Evolutionary conservation across 2,888 invertebrate genomes (phyloP), one percentile per base, ranked within the genome.

Genomic region (Sarcophaga carnaria): DNA sequence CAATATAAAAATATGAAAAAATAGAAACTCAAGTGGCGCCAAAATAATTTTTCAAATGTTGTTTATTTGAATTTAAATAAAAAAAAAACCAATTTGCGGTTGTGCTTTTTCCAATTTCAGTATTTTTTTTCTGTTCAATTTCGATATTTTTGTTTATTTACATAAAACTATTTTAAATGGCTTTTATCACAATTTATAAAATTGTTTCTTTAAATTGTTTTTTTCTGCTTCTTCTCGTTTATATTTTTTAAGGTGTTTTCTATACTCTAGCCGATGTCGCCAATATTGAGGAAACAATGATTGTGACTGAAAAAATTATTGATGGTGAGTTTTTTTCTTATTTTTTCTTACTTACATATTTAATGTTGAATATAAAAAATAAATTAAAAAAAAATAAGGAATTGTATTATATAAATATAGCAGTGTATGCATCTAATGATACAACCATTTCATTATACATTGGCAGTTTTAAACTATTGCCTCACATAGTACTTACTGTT

Each of bases 281-380:
- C 3, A 63, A 74, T 75, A 79, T 62, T 72, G 86, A 84, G 59
- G 83, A 81, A 60, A 60, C 82, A 54, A 81, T 83, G 72, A 85
- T 88, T 75, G 69, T 88, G 22, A 81, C 85, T 25, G 83, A 88
- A 71, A 87, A 79, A 69, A 12, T 84, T 72, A 14, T 81, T 45
- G 86, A 81, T 81, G 89, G 88, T 88, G 83, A 89, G 88, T 81
- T 78, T 77, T 77, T 54, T 54, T 66, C 17, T 14, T 49, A 27
- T 27, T 37, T 37, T 37, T 37, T 37, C 37, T 37, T 37, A 37
- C 8, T 37, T 37, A 37, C 6, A 6, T 37, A 37, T 37, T 37
- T 37, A 37, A 37, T 8, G 8, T 37, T 37, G 37, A 1, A 37
- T 10, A 37, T 37, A 37, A 37, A 37, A 37, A 37, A 37, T 37